These are phyloP conservation scores for Eupeodes corollae DNA, from an alignment of 1,140 invertebrate species.

Conservation along the genomic window DNA sequence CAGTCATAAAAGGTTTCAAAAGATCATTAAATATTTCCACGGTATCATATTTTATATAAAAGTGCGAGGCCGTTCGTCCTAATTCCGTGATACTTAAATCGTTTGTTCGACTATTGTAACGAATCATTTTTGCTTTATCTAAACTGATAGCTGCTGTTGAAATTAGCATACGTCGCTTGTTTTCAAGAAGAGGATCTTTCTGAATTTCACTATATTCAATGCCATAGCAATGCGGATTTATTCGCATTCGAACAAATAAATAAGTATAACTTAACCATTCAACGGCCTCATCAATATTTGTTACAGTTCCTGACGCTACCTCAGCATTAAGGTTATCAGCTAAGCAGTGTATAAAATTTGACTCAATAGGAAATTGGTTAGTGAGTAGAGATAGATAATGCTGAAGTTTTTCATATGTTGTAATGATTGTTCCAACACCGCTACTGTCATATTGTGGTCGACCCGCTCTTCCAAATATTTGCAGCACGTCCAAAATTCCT, in stretches of 20 bases:
- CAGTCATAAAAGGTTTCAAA: slow-evolving; percentile 68
- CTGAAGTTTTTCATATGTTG: slow-evolving; percentile 79
- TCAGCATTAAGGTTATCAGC: slow-evolving; percentile 98
- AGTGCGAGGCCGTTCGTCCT: slow-evolving; percentile 93
- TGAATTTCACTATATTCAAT: slow-evolving; percentile 58
- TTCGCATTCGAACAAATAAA: slow-evolving; percentile 83
- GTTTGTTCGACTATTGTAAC: slow-evolving; percentile 74
- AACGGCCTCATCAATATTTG: slow-evolving; percentile 90
- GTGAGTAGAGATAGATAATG: slow-evolving; percentile 92
- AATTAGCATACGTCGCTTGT: slow-evolving; percentile 66
- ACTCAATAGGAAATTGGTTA: slow-evolving; percentile 96
- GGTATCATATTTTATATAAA: slow-evolving; percentile 95
- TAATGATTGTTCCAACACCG: slow-evolving; percentile 94
- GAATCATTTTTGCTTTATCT: slow-evolving; percentile 89
- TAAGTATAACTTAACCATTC: slow-evolving; percentile 98
- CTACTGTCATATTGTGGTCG: slow-evolving; percentile 85
- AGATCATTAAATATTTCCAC: slow-evolving; percentile 83
- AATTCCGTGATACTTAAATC: slow-evolving; percentile 78
- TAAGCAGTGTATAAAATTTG: slow-evolving; percentile 84
- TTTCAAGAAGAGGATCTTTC: slow-evolving; percentile 65
- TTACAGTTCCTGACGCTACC: slow-evolving; percentile 86
- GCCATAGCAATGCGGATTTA: slow-evolving; percentile 88
- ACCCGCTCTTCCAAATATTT: slow-evolving; percentile 98
- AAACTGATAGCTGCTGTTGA: slow-evolving; percentile 65
- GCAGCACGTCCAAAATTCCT: slow-evolving; percentile 93